Percentiles rank a stretch among this genome's conserved stretches.
These are phyloP conservation scores for Agrotis exclamationis DNA, from an alignment of 2,888 invertebrate species.

Conservation along the genomic window DNA sequence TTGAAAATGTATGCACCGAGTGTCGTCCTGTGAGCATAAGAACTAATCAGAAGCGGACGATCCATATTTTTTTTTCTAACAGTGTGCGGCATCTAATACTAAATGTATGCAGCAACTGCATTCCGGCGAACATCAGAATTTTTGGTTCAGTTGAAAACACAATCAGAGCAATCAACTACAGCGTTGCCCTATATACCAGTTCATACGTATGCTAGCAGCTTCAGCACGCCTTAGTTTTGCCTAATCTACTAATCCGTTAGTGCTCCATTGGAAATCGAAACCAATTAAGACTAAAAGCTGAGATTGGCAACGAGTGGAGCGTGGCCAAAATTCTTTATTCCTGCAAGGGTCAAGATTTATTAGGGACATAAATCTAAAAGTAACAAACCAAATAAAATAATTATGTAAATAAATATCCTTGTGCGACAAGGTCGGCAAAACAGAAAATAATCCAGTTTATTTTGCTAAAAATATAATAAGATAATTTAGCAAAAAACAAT, in stretches of 20 bases:
- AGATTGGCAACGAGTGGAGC: conserved; percentile 1
- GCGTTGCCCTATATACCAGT: background rate
- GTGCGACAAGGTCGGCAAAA: background rate
- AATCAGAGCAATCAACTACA: background rate
- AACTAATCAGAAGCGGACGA: too few relatives aligned
- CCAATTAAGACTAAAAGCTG: conserved; percentile 32
- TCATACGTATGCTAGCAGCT: background rate
- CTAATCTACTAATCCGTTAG: conserved; percentile 25
- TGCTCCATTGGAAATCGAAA: conserved; percentile 27
- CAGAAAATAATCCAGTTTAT: background rate
- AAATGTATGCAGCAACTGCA: too few relatives aligned
- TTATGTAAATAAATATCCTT: background rate
- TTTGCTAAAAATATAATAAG: background rate
- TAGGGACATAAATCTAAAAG: conserved; percentile 20
- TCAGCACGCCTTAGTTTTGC: conserved; percentile 11
- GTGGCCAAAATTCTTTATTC: conserved; percentile 13
- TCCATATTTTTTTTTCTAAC: too few relatives aligned
- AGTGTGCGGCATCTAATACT: too few relatives aligned
- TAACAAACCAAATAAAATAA: conserved; percentile 16
- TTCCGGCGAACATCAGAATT: too few relatives aligned
- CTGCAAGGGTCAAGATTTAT: conserved; percentile 27
- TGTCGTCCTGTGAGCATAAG: too few relatives aligned
- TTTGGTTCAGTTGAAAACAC: too few relatives aligned
- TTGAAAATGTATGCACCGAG: too few relatives aligned
- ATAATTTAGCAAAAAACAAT: background rate